Evolutionary conservation across 2,113 vertebrate genomes (phyloP).

Genomic region (Oplegnathus fasciatus): DNA sequence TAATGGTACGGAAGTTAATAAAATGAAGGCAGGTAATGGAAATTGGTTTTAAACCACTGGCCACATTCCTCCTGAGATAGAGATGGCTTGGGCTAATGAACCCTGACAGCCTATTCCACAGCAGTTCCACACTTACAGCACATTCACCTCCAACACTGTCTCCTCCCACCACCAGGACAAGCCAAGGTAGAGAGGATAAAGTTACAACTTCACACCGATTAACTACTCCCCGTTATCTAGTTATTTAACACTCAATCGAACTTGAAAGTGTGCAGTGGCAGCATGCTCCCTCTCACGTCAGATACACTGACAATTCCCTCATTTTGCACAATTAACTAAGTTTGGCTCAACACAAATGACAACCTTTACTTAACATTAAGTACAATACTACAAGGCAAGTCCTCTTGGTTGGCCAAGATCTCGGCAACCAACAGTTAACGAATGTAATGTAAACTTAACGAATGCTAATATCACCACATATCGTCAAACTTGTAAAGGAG

Average conservation of each 20-base stretch:
- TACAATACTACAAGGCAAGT: background rate
- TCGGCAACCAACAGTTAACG: background rate
- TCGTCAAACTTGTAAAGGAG: background rate
- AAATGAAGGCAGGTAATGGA: conserved; percentile 84
- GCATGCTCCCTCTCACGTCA: conserved; percentile 61
- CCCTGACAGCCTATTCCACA: conserved; percentile 85
- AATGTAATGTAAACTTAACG: background rate
- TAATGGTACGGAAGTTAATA: conserved; percentile 86
- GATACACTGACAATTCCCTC: conserved; percentile 40
- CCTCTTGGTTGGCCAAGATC: background rate
- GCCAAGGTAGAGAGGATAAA: conserved; percentile 70
- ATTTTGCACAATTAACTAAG: conserved; percentile 24
- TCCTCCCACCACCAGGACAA: conserved; percentile 65
- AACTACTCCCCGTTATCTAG: conserved; percentile 82
- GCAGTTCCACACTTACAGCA: conserved; percentile 77
- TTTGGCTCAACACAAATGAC: conserved; percentile 5
- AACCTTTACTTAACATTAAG: conserved; percentile 10
- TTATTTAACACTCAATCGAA: conserved; percentile 85
- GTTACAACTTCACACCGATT: conserved; percentile 80
- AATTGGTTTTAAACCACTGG: conserved; percentile 87
- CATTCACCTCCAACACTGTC: conserved; percentile 75
- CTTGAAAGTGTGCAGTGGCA: conserved; percentile 71
- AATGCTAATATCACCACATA: background rate
- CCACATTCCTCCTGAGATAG: conserved; percentile 83
- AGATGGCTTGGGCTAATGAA: conserved; percentile 85